These are phyloP conservation scores for Simalia tracyae DNA, from an alignment of 2,797 vertebrate species.

Conservation along the genomic window DNA sequence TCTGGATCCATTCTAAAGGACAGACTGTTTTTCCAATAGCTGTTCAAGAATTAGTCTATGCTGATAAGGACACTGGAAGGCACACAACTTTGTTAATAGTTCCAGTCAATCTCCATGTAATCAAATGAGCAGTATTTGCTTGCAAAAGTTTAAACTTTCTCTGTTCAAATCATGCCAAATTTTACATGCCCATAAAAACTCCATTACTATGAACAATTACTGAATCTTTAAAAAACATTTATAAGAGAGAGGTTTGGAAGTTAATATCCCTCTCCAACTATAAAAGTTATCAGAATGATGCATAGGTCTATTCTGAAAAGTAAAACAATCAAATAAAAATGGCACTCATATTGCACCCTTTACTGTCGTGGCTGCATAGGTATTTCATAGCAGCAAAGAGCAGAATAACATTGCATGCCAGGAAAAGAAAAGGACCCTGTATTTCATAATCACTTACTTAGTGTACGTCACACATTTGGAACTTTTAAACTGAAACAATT, in stretches of 20 bases:
- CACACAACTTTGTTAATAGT: background rate
- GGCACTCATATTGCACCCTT: slow-evolving; percentile 4
- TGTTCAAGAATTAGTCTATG: too few species aligned
- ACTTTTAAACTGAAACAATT: background rate
- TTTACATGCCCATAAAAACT: slow-evolving; percentile 18
- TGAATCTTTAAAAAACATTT: slow-evolving; percentile 6
- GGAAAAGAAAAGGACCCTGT: background rate
- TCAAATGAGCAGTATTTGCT: background rate
- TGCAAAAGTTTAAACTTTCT: slow-evolving; percentile 12
- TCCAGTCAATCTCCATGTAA: background rate
- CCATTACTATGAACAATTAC: background rate
- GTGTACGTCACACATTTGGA: background rate
- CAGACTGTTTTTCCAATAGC: too few species aligned
- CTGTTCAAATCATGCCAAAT: background rate
- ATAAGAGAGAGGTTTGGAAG: slow-evolving; percentile 14
- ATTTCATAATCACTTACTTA: background rate
- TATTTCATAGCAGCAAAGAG: background rate
- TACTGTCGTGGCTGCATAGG: background rate
- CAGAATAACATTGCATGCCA: background rate
- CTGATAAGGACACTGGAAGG: background rate
- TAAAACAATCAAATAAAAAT: slow-evolving; percentile 23
- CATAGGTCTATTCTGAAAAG: slow-evolving; percentile 22
- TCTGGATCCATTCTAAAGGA: too few species aligned
- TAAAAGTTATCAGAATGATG: slow-evolving; percentile 23
- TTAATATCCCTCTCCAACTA: slow-evolving; percentile 27